These are phyloP conservation scores for Conomelus anceps DNA, from an alignment of 2,888 invertebrate genomes.

Conservation along the genomic window DNA sequence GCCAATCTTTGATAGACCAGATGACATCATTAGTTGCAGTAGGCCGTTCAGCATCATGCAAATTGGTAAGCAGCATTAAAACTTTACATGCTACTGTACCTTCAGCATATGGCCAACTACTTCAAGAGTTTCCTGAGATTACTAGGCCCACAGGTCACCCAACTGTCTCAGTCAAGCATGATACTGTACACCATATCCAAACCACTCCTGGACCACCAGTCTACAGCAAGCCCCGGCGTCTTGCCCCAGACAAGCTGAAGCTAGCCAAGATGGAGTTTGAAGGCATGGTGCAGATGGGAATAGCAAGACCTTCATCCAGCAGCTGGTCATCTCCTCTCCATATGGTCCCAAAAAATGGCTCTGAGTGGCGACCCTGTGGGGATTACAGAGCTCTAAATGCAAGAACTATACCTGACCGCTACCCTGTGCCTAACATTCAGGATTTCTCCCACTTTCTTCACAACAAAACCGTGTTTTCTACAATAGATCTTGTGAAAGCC, in stretches of 20 bases:
- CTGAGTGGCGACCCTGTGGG: slow-evolving; percentile 40
- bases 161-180: too few relatives aligned
- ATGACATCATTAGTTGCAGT: background rate
- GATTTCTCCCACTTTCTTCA: too few relatives aligned
- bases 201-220: slow-evolving; percentile 38
- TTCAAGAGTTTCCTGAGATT: slow-evolving; percentile 16
- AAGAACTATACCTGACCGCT: slow-evolving; percentile 38
- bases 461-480: background rate
- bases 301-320: slow-evolving; percentile 36
- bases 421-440: slow-evolving; percentile 38
- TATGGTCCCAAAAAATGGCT: too few relatives aligned
- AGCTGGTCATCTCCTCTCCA: too few relatives aligned
- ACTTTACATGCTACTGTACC: background rate
- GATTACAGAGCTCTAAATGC: slow-evolving; percentile 40
- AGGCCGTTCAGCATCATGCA: background rate
- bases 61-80: background rate
- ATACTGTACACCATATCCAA: slow-evolving; percentile 30
- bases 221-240: slow-evolving; percentile 34
- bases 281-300: slow-evolving; percentile 35
- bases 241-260: slow-evolving; percentile 36
- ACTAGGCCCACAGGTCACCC: slow-evolving; percentile 8
- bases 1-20: too few relatives aligned
- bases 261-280: slow-evolving; percentile 37
- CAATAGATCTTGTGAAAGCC: too few relatives aligned
- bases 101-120: too few relatives aligned